These are phyloP conservation scores for Oceanodroma leucorhoa DNA, from an alignment of 2,797 vertebrate species.

Conservation along the genomic window DNA sequence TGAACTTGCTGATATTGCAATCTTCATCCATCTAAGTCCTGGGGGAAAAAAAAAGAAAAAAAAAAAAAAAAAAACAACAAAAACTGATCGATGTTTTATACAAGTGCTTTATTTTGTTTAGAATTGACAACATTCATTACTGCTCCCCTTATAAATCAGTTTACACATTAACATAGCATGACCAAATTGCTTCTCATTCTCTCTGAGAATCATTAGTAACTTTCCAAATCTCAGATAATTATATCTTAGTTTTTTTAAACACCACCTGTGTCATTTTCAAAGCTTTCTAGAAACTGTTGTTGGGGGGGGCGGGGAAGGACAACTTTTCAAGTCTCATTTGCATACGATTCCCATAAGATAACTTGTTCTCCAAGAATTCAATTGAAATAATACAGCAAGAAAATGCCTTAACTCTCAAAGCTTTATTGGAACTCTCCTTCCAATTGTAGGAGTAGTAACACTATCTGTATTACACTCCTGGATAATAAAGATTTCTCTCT, in stretches of 20 bases:
- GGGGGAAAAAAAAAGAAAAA: neutral
- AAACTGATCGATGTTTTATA: neutral
- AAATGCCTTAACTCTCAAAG: neutral
- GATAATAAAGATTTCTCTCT: neutral
- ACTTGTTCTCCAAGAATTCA: neutral
- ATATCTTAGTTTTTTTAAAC: neutral
- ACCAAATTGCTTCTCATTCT: neutral
- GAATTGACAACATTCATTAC: conserved; percentile 21
- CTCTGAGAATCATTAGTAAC: neutral
- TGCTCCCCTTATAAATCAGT: conserved; percentile 12
- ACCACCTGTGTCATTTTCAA: neutral
- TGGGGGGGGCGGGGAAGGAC: fast-evolving
- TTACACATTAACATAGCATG: neutral
- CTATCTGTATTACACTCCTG: neutral
- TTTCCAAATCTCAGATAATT: neutral
- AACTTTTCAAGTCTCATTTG: neutral
- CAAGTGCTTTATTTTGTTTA: conserved; percentile 13
- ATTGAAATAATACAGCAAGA: neutral
- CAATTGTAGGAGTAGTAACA: neutral
- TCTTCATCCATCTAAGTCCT: neutral
- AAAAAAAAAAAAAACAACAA: neutral
- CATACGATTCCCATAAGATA: neutral
- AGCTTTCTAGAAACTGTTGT: neutral
- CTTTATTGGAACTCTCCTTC: neutral
- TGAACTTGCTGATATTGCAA: neutral